phyloP scores from a whole-genome alignment of 2,888 invertebrate species.

The Venusia cambrica region DNA sequence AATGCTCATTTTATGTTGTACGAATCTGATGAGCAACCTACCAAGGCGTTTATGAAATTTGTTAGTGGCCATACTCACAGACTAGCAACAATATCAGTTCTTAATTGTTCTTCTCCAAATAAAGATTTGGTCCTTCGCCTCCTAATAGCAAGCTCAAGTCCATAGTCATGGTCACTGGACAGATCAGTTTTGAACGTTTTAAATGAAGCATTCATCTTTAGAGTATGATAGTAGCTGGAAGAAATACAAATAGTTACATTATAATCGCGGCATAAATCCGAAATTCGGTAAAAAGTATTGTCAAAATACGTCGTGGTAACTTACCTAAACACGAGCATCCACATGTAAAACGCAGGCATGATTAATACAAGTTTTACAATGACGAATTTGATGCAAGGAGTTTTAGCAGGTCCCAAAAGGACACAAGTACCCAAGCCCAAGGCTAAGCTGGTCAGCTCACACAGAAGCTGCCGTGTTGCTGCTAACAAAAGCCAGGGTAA shows the following conservation, averaged over 20 bases:
- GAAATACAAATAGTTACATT: not conserved
- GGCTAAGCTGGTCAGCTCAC: constrained; percentile 66
- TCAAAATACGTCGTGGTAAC: too few relatives aligned
- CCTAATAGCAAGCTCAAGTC: constrained; percentile 68
- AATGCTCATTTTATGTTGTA: too few relatives aligned
- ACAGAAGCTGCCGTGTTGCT: constrained; percentile 66
- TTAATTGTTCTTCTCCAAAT: constrained; percentile 61
- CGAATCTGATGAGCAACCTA: too few relatives aligned
- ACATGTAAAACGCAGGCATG: constrained; percentile 73
- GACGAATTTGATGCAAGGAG: constrained; percentile 74
- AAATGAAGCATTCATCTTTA: constrained; percentile 59
- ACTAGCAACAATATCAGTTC: constrained; percentile 55
- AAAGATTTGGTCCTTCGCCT: constrained; percentile 72
- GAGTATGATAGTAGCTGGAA: constrained; percentile 58
- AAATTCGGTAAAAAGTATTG: too few relatives aligned
- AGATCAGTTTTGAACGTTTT: constrained; percentile 54
- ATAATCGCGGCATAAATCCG: too few relatives aligned
- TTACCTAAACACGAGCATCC: constrained; percentile 73
- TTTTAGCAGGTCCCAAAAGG: constrained; percentile 62
- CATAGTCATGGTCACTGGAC: constrained; percentile 53
- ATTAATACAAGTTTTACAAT: constrained; percentile 65
- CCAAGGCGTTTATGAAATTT: too few relatives aligned
- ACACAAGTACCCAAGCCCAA: constrained; percentile 73
- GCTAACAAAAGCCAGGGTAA: constrained; percentile 78
- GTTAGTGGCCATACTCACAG: too few relatives aligned